Conservation (phyloP, 2,888 invertebrate species). For the Mycalesis mineus region DNA sequence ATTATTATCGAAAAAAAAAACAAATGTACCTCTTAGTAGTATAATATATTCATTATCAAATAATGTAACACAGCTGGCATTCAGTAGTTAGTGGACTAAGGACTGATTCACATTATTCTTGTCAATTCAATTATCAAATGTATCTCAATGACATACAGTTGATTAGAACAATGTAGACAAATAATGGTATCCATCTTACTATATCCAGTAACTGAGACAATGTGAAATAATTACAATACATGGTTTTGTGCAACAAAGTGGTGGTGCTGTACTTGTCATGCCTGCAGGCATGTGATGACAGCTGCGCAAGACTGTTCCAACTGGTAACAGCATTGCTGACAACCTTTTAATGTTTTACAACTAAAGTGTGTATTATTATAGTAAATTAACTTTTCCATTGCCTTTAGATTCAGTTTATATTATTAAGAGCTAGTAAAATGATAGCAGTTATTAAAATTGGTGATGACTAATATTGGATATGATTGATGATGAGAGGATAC, state of each 20-base stretch:
- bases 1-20: not conserved
- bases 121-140: no score
- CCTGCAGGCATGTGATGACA: not conserved
- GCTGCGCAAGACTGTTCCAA: not conserved
- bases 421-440: not conserved
- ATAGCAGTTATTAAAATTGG: not conserved
- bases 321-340: not conserved
- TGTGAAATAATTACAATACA: not conserved
- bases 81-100: conserved; percentile 3
- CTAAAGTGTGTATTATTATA: not conserved
- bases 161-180: not conserved
- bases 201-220: not conserved
- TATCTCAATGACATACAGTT: not conserved
- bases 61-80: conserved; percentile 25
- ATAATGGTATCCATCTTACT: not conserved
- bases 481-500: not conserved
- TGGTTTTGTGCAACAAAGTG: conserved; percentile 17
- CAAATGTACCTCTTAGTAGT: not conserved
- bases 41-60: conserved; percentile 8
- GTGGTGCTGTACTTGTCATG: conserved; percentile 7
- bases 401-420: not conserved
- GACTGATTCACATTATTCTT: not conserved
- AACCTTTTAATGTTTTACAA: not conserved
- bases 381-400: not conserved
- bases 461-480: not conserved